Evolutionary conservation across 2,888 invertebrate genomes (phyloP), one percentile per base, ranked within the genome.

Genomic region (Brachyptera putata): DNA sequence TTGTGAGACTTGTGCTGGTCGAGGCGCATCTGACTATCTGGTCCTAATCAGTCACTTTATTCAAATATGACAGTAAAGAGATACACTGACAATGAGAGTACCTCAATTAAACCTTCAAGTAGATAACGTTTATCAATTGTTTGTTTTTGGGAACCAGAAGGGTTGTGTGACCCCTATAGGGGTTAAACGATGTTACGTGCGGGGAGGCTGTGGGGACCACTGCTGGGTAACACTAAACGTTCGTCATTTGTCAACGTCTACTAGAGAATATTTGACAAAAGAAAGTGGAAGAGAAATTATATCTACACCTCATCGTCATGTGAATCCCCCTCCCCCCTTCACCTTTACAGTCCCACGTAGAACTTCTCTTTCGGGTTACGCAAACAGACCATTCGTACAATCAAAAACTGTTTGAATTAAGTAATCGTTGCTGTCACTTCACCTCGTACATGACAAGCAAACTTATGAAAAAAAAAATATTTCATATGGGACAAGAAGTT

Each of bases 201-300:
- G 49, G 49, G 49, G 49, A 26, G 30, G 30, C 49, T 50, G 49
- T 18, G 49, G 49, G 30, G 49, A 50, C 34, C 22, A 18, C 26
- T 21, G 49, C 34, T 36, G 58, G 49, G 49, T 53, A 21, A 5
- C 26, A 22, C 41, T 60, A 60, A 60, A 56, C 41, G 60, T 18
- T 14, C 49, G 37, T 49, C 49, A 61, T 61, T 61, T 61, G 60
- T 61, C 60, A 49, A 61, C 39, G 60, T 61, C 60, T 61, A 26
- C 18, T 61, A 48, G 3, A 22, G 13, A 11, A 16, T 16, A 18
- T 14, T 21, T 18, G 36, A 53, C 53, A 53, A 53, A 53, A 34
- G 34, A 22, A 36, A 36, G n/a, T 30, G 30, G 11, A 30, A 24
- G 24, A 41, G 41, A 3, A 22, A 46, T 46, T 24, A 46, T 46